Percentiles rank a stretch among this genome's conserved stretches.
These are phyloP conservation scores for Conus canariensis DNA, from an alignment of 2,888 invertebrate genomes.

Conservation along the genomic window DNA sequence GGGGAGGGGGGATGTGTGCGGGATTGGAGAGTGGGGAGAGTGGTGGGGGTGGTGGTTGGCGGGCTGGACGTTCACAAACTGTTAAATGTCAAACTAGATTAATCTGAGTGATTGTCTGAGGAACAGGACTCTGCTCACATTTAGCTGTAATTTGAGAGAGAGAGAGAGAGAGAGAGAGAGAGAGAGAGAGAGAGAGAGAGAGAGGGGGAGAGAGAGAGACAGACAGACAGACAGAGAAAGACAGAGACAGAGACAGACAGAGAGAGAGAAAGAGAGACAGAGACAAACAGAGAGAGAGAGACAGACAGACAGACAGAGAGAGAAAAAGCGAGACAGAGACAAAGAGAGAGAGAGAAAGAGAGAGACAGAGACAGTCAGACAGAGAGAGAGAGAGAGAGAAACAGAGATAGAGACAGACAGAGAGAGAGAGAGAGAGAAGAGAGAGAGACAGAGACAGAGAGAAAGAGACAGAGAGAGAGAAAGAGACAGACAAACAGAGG, in stretches of 20 bases:
- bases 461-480: too few relatives aligned
- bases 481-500: too few relatives aligned
- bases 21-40: too few relatives aligned
- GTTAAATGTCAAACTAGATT: too few relatives aligned
- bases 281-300: slow-evolving; percentile 17
- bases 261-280: slow-evolving; percentile 16
- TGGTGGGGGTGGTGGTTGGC: too few relatives aligned
- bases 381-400: background rate
- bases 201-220: background rate
- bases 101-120: too few relatives aligned
- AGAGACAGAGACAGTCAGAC: background rate
- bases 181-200: background rate
- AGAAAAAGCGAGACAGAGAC: background rate
- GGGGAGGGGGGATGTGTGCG: background rate
- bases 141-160: too few relatives aligned
- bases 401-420: background rate
- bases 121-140: too few relatives aligned
- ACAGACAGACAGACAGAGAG: background rate
- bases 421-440: background rate
- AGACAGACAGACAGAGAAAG: background rate
- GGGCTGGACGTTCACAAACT: too few relatives aligned
- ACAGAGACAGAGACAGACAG: background rate
- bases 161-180: background rate
- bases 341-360: background rate
- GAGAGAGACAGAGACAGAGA: background rate